Percentiles rank a stretch among this genome's conserved stretches.
Evolutionary conservation across 1,140 invertebrate genomes (phyloP).

Genomic region (Melanaphis sacchari): DNA sequence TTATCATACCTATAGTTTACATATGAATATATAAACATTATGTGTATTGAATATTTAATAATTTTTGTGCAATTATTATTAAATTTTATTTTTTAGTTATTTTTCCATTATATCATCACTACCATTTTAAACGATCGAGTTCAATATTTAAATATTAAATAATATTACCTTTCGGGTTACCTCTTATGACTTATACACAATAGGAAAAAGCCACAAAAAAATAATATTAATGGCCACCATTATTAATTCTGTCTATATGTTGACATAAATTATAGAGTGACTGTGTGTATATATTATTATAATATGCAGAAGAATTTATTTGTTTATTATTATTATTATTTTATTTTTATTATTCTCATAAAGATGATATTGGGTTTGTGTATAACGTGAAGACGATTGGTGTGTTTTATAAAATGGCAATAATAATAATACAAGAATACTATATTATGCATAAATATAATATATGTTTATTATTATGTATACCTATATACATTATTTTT

Average conservation of each 20-base stretch:
- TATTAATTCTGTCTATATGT: conserved; percentile 32
- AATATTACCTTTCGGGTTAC: neutral
- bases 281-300: neutral
- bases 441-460: neutral
- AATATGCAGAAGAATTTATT: neutral
- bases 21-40: neutral
- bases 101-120: neutral
- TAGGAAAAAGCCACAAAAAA: conserved; percentile 6
- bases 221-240: conserved; percentile 33
- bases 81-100: neutral
- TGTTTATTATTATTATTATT: conserved; percentile 40
- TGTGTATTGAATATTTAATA: neutral
- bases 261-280: conserved; percentile 21
- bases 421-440: neutral
- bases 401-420: neutral
- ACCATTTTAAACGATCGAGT: neutral
- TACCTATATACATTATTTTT: neutral
- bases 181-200: neutral
- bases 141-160: neutral
- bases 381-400: neutral
- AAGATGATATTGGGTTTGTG: neutral
- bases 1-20: neutral
- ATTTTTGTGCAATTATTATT: neutral
- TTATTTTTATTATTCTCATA: neutral
- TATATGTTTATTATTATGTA: neutral